Conservation (phyloP, 2,797 vertebrate species). For the Poeciliopsis infans region DNA sequence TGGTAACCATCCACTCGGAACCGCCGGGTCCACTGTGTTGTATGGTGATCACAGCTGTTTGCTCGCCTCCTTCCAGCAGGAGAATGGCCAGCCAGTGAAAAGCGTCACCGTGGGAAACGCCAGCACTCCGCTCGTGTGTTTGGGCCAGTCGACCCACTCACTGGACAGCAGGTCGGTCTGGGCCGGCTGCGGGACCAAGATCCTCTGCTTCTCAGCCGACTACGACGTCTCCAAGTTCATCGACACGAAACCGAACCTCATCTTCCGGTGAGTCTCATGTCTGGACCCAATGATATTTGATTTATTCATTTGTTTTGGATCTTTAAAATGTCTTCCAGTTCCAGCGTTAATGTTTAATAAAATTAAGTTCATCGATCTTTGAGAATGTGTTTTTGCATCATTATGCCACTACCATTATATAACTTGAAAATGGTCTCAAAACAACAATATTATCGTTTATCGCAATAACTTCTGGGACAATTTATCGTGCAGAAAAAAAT, state of each 20-base stretch:
- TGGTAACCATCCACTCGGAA: conserved; percentile 77
- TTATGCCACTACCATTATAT: no score
- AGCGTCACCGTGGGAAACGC: conserved; percentile 82
- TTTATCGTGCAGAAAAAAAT: no score
- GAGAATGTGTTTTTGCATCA: no score
- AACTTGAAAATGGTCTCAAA: no score
- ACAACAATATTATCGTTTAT: no score
- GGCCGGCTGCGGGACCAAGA: conserved; percentile 90
- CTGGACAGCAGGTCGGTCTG: conserved; percentile 85
- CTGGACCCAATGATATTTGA: no score
- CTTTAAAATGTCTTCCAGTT: no score
- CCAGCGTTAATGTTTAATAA: no score
- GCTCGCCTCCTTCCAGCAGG: conserved; percentile 70
- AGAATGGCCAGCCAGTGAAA: conserved; percentile 86
- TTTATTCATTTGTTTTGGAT: no score
- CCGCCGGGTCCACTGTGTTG: no score
- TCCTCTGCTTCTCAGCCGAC: conserved; percentile 86
- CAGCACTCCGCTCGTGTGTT: conserved; percentile 88
- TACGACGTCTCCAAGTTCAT: conserved; percentile 87
- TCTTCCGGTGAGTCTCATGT: conserved; percentile 82
- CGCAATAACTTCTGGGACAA: no score
- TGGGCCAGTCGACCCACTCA: conserved; percentile 83
- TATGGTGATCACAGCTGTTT: not conserved
- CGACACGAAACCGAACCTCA: conserved; percentile 84
- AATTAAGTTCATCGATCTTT: no score